These are phyloP conservation scores for Antechinus stuartii DNA, from an alignment of 2,113 vertebrate genomes.

Conservation along the genomic window DNA sequence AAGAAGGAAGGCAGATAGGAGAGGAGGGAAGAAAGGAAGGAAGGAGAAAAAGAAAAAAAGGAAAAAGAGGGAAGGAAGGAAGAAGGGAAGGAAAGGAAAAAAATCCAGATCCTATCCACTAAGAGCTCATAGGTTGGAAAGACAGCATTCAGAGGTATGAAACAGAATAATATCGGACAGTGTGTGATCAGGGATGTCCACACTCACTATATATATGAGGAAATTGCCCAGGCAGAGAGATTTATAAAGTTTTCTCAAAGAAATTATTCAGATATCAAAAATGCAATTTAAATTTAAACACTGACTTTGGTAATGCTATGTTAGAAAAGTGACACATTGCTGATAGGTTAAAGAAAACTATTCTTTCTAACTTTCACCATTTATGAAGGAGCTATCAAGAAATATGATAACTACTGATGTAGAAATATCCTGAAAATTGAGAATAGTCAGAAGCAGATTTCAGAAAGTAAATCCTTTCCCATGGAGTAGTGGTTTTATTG, in stretches of 20 bases:
- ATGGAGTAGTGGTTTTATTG: background rate
- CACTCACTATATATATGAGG: background rate
- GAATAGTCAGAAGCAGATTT: background rate
- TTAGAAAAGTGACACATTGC: background rate
- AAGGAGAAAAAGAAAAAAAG: too few species aligned
- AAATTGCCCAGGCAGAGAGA: background rate
- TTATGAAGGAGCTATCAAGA: background rate
- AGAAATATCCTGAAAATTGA: background rate
- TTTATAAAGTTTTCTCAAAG: background rate
- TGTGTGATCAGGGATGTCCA: background rate
- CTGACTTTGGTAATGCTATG: background rate
- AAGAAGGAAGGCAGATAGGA: too few species aligned
- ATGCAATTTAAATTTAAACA: background rate
- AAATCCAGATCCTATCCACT: background rate
- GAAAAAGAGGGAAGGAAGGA: too few species aligned
- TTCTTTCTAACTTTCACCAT: background rate
- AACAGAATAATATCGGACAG: background rate
- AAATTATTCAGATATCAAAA: background rate
- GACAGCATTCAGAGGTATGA: background rate
- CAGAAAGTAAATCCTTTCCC: background rate
- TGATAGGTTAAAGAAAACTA: background rate
- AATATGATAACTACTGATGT: background rate
- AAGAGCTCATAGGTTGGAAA: background rate
- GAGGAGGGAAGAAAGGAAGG: too few species aligned
- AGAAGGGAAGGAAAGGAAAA: too few species aligned